Evolutionary conservation across 2,888 invertebrate species (phyloP), one percentile per base, ranked within the genome.

Genomic region (Cyclophora albipunctata): DNA sequence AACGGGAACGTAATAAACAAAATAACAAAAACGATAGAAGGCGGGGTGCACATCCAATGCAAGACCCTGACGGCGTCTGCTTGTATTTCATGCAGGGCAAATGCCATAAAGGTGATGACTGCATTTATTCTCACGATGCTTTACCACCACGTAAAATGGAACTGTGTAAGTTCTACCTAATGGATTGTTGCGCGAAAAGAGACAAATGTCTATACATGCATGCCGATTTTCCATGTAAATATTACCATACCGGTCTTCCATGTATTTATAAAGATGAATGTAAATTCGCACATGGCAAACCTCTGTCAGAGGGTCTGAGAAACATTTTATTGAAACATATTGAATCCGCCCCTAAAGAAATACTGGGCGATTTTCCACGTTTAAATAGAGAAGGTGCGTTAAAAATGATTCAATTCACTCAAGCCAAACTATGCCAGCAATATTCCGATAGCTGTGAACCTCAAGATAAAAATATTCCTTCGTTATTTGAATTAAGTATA

Each of bases 201-300:
- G 97, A 97, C 66, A 96, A 96, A 82, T 99, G 98, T 87, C 91
- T 96, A 33, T 99, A 97, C 75, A 95, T 98, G 95, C 98, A 98
- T 86, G 93, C 95, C 68, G 98, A 98, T 79, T 98, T 98, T 80
- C 98, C 98, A 20, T 98, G 98, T 87, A 98, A 98, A 90, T 98
- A 95, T 87, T 98, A 94, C 83, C 98, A 99, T 77, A 95, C 97
- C 48, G 98, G 98, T 58, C 91, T 95, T 79, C 93, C 94, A 50
- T 98, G 98, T 80, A 91, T 92, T 59, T 91, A 91, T 47, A 92
- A 92, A 71, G 94, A 94, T n/a, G 93, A 94, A 55, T 99, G 98
- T 86, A 96, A 97, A 82, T 98, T 98, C 82, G 96, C 96, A 35
- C 98, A 99, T 78, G 93, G 93, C 33, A 93, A 93, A 66, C 95